Base-by-base conservation (phyloP, 2,888 invertebrate genomes). In the Tipula helvola region DNA sequence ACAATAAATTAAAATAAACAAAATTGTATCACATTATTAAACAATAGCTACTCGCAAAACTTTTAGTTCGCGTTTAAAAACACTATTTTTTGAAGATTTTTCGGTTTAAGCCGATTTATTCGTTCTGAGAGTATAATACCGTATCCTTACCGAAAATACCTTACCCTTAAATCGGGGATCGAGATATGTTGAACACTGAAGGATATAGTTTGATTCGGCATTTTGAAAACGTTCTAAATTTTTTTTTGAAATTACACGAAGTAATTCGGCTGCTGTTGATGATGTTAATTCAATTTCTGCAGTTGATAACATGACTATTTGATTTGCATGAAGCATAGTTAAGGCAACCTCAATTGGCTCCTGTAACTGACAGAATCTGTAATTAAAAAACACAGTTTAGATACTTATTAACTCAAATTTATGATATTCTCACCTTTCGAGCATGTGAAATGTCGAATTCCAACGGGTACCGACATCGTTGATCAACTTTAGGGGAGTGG, bases 381-480 rank as follows among this genome's bases (percentile, higher is more conserved):
- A 41, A 41, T 8, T 41, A 41, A 41, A 41, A 41, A 41, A 8
- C 10, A 41, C 41, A 41, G 28, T 41, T 41, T 10, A 41, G 10
- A 3, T 41, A 41, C 41, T 1, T 41, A 85, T 16, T 57, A 16
- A 13, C 5, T 57, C 4, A 12, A 57, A 57, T 57, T 1, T 16
- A 16, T 16, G n/a, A 16, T 57, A 28, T 28, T 1, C 28, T 57
- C n/a, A 57, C 71, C 89, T 87, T 71, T 89, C 88, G 7, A 89
- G 84, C 88, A 89, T 89, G 86, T 87, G 87, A 85, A 41, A 41
- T 41, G 41, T 41, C 7, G 1, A 41, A 41, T 41, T 41, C 41
- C 41, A 41, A 8, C 41, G 88, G 88, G 89, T 89, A 0, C 41
- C 83, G 41, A 89, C 88, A 86, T 89, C 89, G 88, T 89, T 89